These are phyloP conservation scores for Lottia gigantea DNA, from an alignment of 2,888 invertebrate genomes.

Conservation along the genomic window DNA sequence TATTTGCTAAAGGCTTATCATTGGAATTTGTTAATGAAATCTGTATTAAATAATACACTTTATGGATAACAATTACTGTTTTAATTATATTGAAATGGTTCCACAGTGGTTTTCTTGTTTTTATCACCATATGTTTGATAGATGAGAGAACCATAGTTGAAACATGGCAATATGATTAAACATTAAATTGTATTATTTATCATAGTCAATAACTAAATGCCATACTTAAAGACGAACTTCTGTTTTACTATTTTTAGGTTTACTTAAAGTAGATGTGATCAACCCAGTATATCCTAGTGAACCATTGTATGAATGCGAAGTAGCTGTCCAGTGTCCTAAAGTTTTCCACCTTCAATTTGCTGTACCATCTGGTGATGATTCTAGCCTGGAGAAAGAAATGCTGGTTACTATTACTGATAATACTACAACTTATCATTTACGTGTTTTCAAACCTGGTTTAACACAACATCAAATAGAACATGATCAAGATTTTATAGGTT, in stretches of 20 bases:
- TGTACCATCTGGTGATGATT: constrained; percentile 54
- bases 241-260: constrained; percentile 43
- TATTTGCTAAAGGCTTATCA: too few species aligned
- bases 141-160: too few species aligned
- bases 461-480: constrained; percentile 7
- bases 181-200: too few species aligned
- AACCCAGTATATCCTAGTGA: constrained; percentile 52
- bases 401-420: constrained; percentile 43
- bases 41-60: too few species aligned
- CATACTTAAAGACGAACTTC: too few species aligned
- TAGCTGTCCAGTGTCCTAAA: constrained; percentile 57
- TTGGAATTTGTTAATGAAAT: too few species aligned
- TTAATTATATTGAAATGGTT: too few species aligned
- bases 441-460: constrained; percentile 43
- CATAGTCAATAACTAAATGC: too few species aligned
- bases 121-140: too few species aligned
- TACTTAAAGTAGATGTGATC: constrained; percentile 52
- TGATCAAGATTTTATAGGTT: background rate
- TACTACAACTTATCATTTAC: constrained; percentile 36
- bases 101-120: too few species aligned
- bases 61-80: too few species aligned
- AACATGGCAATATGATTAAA: too few species aligned
- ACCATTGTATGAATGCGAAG: constrained; percentile 56
- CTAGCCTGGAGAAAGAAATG: constrained; percentile 44
- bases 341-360: constrained; percentile 52